Base-by-base conservation (phyloP, 2,113 vertebrate species). In the Uria lomvia region DNA sequence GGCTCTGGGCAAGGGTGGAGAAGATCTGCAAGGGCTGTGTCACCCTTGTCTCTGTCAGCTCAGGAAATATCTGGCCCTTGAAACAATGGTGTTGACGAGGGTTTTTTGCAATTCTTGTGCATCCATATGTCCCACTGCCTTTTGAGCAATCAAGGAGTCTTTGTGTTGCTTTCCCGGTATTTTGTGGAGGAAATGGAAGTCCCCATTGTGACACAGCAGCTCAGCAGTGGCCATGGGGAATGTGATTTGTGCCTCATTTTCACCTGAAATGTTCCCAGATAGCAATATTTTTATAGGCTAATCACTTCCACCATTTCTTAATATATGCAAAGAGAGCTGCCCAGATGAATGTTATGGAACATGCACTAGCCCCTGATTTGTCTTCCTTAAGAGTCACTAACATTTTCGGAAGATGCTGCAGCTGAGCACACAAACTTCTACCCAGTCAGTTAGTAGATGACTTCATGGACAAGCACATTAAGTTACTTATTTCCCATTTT, bases 171-270 rank as follows among this genome's bases (percentile, higher is more conserved):
- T 86, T 90, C 30, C 36, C 59, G 22, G 16, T 60, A 49, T 79
- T 88, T 73, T 73, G 9, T 24, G 55, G 47, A 73, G 63, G 12
- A 86, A 86, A 43, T 26, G 24, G 36, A 72, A 83, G 34, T 53
- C 36, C 27, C 42, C 4, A 0, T 34, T 73, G 47, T 49, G 42
- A 87, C 15, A 50, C 38, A 78, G 60, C 34, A 72, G 49, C 17
- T 86, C 34, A 63, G 27, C 47, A 65, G 58, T 0, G 2, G 26
- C 11, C 62, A 58, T 0, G 0, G 5, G 22, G 7, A 85, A 42
- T 36, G 15, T 62, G 24, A n/a, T 50, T 52, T 50, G 15, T 49
- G 11, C 15, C n/a, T 90, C 21, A 20, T 63, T 93, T 94, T 83
- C 76, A 6, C 53, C 55, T 62, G 24, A 86, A 88, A 49, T 60